Evolutionary conservation across 2,113 vertebrate species (phyloP).

Genomic region (Tragulus kanchil): DNA sequence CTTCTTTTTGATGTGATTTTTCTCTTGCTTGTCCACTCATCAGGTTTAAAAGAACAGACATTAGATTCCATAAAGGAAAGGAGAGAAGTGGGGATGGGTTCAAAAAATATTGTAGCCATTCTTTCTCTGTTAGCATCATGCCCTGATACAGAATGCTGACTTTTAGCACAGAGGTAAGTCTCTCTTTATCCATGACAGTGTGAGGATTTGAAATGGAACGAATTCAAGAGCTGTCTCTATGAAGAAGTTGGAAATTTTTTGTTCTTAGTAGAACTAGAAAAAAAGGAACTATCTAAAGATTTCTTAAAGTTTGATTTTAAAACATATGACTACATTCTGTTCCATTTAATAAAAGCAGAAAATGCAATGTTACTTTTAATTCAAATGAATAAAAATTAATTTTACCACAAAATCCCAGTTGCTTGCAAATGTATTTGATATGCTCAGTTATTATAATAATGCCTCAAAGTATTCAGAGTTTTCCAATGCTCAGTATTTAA

Average conservation of each 20-base stretch:
- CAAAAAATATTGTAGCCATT: neutral
- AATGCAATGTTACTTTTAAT: neutral
- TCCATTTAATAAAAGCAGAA: slow-evolving; percentile 9
- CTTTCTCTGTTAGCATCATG: neutral
- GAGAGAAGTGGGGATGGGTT: neutral
- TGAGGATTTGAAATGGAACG: neutral
- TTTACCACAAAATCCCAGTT: neutral
- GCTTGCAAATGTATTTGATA: neutral
- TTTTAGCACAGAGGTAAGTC: neutral
- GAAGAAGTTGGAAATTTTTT: neutral
- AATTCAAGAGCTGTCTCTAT: neutral
- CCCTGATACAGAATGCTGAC: neutral
- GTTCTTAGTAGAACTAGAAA: neutral
- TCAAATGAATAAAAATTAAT: neutral
- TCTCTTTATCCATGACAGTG: neutral
- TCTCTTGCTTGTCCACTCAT: neutral
- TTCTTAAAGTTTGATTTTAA: neutral
- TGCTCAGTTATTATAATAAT: neutral
- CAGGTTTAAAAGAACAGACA: neutral
- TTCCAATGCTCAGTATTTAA: neutral
- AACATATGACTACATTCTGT: neutral
- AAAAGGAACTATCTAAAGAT: neutral
- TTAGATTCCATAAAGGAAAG: neutral
- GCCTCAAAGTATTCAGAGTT: neutral
- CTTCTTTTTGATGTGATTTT: neutral